Evolutionary conservation across 2,888 invertebrate genomes (phyloP).

Genomic region (Kryphioiulus occultus): DNA sequence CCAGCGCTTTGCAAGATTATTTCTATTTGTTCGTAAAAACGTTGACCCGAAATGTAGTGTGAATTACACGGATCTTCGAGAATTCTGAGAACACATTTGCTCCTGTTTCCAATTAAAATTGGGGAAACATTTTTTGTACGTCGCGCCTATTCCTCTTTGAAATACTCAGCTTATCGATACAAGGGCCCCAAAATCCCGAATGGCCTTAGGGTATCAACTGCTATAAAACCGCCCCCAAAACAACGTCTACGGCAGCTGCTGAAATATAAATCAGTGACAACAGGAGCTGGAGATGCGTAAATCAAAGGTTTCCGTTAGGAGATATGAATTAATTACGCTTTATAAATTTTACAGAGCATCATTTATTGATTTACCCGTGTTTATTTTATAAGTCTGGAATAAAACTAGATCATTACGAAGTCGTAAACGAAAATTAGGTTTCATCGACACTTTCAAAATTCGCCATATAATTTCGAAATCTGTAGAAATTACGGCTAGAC

Average conservation of each 20-base stretch:
- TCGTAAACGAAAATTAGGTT: too few species aligned
- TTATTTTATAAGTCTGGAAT: background rate
- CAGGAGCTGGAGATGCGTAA: background rate
- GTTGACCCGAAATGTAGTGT: background rate
- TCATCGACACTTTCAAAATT: too few species aligned
- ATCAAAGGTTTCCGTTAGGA: constrained; percentile 4
- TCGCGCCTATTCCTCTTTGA: background rate
- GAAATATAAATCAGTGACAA: background rate
- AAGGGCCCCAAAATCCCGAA: background rate
- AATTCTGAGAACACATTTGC: background rate
- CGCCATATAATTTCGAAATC: too few species aligned
- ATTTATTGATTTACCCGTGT: background rate
- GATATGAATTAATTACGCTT: background rate
- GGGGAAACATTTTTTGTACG: background rate
- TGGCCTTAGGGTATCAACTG: background rate
- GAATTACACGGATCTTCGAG: background rate
- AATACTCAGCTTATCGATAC: background rate
- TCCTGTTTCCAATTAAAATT: background rate
- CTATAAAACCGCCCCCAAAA: background rate
- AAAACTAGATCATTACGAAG: too few species aligned
- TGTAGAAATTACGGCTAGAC: too few species aligned
- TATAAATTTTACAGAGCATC: background rate
- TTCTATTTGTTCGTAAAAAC: background rate
- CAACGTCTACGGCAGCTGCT: background rate
- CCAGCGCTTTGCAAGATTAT: background rate